A percentile compares a stretch with the other conserved stretches of the same genome.
phyloP scores from a whole-genome alignment of 2,797 vertebrate genomes.

The Pipistrellus pipistrellus region DNA sequence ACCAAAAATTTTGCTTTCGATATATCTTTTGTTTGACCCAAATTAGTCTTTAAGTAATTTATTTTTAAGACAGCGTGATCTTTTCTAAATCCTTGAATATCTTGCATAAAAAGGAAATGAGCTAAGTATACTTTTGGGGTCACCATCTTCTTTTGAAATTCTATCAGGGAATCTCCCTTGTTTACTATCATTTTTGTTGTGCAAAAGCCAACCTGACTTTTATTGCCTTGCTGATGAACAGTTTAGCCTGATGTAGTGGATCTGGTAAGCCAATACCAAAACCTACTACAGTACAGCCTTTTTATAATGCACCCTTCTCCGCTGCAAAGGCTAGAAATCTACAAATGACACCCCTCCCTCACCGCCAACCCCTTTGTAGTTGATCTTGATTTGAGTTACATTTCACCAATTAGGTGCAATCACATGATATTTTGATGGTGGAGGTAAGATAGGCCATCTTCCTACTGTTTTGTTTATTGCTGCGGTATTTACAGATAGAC shows the following conservation, averaged over 20 bases:
- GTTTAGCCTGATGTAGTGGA: background rate
- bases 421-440: background rate
- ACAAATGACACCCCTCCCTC: background rate
- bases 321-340: background rate
- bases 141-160: slow-evolving; percentile 24
- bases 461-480: background rate
- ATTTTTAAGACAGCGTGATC: background rate
- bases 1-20: background rate
- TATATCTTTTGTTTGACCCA: background rate
- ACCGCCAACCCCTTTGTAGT: background rate
- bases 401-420: background rate
- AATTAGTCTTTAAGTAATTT: background rate
- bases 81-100: background rate
- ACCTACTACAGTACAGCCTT: background rate
- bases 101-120: background rate
- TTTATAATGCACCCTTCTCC: background rate
- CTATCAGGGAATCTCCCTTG: background rate
- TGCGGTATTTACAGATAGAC: background rate
- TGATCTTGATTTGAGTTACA: background rate
- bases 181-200: slow-evolving; percentile 5
- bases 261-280: background rate
- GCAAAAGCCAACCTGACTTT: background rate
- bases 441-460: background rate
- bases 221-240: background rate
- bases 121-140: background rate